Conservation (phyloP, 1,140 invertebrate species). For the Lepidurus arcticus region DNA sequence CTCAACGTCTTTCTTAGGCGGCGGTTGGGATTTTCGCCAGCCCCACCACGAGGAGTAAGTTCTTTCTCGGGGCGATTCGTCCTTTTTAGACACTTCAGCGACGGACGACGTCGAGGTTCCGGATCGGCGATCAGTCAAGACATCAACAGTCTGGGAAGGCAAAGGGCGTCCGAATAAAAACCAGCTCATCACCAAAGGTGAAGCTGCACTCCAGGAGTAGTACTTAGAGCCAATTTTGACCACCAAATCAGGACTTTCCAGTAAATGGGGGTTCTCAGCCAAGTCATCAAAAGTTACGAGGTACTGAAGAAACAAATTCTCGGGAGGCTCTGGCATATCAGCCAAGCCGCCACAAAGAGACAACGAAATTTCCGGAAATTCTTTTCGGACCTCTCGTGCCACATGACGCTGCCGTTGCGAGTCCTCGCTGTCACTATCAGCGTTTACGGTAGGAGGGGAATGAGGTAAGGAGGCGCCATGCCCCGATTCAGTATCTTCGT, state of each 20-base stretch:
- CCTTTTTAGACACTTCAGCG: slow-evolving; percentile 28
- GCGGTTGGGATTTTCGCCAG: slow-evolving; percentile 28
- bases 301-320: slow-evolving; percentile 64
- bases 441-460: slow-evolving; percentile 55
- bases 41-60: slow-evolving; percentile 18
- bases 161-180: slow-evolving; percentile 76
- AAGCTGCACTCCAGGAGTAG: slow-evolving; percentile 81
- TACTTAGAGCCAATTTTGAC: slow-evolving; percentile 80
- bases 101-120: neutral
- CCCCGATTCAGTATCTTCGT: slow-evolving; percentile 91
- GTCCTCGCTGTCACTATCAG: slow-evolving; percentile 4
- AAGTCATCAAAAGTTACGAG: slow-evolving; percentile 77
- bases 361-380: slow-evolving; percentile 46
- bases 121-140: neutral
- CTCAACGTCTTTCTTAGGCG: neutral
- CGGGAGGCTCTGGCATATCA: slow-evolving; percentile 52
- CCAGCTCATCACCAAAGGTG: slow-evolving; percentile 76
- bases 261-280: slow-evolving; percentile 66
- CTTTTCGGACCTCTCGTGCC: slow-evolving; percentile 39
- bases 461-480: slow-evolving; percentile 89
- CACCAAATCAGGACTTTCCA: slow-evolving; percentile 78
- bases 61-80: slow-evolving; percentile 23
- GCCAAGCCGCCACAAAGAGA: slow-evolving; percentile 74
- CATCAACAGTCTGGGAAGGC: slow-evolving; percentile 49
- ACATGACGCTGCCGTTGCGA: slow-evolving; percentile 45